These are phyloP conservation scores for Melanophora roralis DNA, from an alignment of 2,888 invertebrate genomes.

Conservation along the genomic window DNA sequence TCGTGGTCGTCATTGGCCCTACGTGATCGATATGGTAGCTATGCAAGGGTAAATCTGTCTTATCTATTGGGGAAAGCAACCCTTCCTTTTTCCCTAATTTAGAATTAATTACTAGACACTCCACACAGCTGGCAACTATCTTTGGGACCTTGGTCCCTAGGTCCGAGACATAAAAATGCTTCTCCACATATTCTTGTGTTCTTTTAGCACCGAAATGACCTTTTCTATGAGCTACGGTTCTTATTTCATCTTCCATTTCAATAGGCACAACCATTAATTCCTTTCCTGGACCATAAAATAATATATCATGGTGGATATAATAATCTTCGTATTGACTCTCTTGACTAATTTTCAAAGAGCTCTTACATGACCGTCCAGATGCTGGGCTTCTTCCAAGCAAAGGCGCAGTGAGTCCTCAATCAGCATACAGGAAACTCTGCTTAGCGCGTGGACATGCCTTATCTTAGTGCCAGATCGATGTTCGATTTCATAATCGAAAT, in stretches of 20 bases:
- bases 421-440: slow-evolving; percentile 46
- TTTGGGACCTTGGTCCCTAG: not conserved
- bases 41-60: not conserved
- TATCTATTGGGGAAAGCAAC: not conserved
- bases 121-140: not conserved
- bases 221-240: too few species aligned
- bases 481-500: slow-evolving; percentile 24
- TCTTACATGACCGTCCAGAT: slow-evolving; percentile 36
- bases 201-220: too few species aligned
- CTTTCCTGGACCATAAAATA: slow-evolving; percentile 31
- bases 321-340: slow-evolving; percentile 47
- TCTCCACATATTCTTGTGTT: too few species aligned
- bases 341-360: too few species aligned
- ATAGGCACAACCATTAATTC: too few species aligned
- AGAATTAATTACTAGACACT: not conserved
- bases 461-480: slow-evolving; percentile 46
- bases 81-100: not conserved
- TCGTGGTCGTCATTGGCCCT: not conserved
- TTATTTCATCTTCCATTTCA: too few species aligned
- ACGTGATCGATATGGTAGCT: not conserved
- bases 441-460: slow-evolving; percentile 54
- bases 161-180: not conserved
- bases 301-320: slow-evolving; percentile 27
- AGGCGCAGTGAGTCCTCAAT: slow-evolving; percentile 20
- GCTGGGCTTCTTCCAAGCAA: slow-evolving; percentile 46